Evolutionary conservation across 2,113 vertebrate species (phyloP).

Genomic region (Ascaphus truei): DNA sequence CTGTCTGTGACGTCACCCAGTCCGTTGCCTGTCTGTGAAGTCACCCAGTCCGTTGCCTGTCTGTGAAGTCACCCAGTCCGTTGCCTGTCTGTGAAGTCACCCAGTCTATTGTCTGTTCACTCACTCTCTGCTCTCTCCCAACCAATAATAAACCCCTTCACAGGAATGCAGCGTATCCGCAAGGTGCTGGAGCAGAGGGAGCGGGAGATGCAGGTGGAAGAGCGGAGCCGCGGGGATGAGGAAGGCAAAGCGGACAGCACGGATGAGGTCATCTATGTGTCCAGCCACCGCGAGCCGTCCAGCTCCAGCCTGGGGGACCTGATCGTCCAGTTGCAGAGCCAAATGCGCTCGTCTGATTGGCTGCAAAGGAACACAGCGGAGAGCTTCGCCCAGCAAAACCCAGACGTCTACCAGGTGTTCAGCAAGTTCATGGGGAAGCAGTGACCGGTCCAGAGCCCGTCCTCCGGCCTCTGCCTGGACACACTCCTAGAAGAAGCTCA

Average conservation of each 20-base stretch:
- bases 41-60: no score
- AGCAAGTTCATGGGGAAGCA: conserved; percentile 72
- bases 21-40: no score
- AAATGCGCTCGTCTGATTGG: conserved; percentile 76
- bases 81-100: no score
- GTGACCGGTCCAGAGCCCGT: conserved; percentile 22
- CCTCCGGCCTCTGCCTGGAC: no score
- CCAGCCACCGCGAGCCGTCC: conserved; percentile 53
- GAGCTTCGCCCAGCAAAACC: conserved; percentile 72
- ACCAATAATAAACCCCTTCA: neutral
- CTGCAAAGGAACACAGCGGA: conserved; percentile 74
- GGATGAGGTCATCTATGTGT: conserved; percentile 57
- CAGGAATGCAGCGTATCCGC: conserved; percentile 81
- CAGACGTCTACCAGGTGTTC: conserved; percentile 76
- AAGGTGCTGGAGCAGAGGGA: conserved; percentile 69
- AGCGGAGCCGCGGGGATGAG: conserved; percentile 43
- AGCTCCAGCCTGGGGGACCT: conserved; percentile 61
- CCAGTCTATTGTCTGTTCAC: no score
- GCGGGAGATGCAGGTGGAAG: conserved; percentile 51
- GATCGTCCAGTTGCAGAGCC: conserved; percentile 69
- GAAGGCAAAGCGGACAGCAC: conserved; percentile 54
- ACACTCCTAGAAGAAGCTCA: no score
- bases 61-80: no score
- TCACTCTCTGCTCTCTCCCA: no score
- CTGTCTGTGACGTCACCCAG: no score